Percentiles rank a stretch among this genome's conserved stretches.
Conservation (phyloP, 2,113 vertebrate species). For the Dryoscopus gambensis region DNA sequence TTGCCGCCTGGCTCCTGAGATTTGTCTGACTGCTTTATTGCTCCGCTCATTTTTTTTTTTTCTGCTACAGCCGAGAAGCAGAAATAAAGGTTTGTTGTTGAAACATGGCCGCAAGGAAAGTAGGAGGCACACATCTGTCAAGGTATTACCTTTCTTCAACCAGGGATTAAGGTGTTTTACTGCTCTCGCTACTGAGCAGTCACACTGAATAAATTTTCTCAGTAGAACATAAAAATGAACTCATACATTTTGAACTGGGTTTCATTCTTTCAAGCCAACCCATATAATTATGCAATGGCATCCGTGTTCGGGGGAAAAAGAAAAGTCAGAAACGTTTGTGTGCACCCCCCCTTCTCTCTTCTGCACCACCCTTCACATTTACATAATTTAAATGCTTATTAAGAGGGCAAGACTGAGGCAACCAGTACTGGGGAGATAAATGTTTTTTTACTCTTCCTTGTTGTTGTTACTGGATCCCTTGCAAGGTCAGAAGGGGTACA, state of each 20-base stretch:
- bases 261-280: conserved; percentile 73
- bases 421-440: not conserved
- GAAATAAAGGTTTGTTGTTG: conserved; percentile 82
- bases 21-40: conserved; percentile 86
- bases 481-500: conserved; percentile 31
- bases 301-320: conserved; percentile 42
- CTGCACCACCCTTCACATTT: conserved; percentile 33
- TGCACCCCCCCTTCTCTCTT: not conserved
- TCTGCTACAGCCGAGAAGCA: conserved; percentile 81
- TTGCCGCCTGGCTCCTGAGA: conserved; percentile 86
- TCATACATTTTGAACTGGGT: conserved; percentile 77
- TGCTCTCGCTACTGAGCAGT: conserved; percentile 79
- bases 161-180: conserved; percentile 88
- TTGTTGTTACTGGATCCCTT: not conserved
- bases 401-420: not conserved
- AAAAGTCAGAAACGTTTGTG: conserved; percentile 49
- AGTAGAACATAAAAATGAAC: conserved; percentile 82
- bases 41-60: conserved; percentile 77
- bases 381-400: conserved; percentile 61
- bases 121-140: conserved; percentile 92
- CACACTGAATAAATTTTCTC: conserved; percentile 86
- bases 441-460: not conserved
- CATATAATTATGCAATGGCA: conserved; percentile 70
- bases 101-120: conserved; percentile 88
- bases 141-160: conserved; percentile 92